Evolutionary conservation across 1,140 invertebrate species (phyloP).

Genomic region (Prorops nasuta): DNA sequence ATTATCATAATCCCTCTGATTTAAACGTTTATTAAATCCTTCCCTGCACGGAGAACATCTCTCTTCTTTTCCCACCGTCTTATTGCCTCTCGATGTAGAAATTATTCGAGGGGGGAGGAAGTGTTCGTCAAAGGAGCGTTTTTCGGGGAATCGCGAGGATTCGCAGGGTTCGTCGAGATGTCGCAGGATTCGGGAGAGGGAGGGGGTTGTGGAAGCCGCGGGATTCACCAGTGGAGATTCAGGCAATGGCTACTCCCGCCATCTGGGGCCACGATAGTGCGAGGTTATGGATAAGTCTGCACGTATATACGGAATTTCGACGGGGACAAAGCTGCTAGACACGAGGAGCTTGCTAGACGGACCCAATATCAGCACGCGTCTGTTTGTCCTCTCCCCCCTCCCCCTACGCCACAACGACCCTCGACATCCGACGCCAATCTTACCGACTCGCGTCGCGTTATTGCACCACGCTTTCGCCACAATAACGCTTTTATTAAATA

Average conservation of each 20-base stretch:
- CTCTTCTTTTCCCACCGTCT: too few species aligned
- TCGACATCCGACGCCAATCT: constrained; percentile 25
- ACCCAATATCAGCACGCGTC: constrained; percentile 31
- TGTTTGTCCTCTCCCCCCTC: background rate
- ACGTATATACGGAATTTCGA: background rate
- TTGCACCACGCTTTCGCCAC: constrained; percentile 28
- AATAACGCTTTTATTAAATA: constrained; percentile 50
- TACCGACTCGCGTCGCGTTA: constrained; percentile 23
- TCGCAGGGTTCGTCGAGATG: too few species aligned
- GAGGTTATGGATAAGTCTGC: background rate
- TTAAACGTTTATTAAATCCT: too few species aligned
- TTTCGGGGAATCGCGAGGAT: too few species aligned
- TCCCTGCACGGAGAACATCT: background rate
- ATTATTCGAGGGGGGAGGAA: too few species aligned
- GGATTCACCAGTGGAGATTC: too few species aligned
- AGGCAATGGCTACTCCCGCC: constrained; percentile 33
- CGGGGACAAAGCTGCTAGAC: too few species aligned
- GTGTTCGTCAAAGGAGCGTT: too few species aligned
- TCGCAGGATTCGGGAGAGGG: too few species aligned
- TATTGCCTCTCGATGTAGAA: too few species aligned
- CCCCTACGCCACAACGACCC: background rate
- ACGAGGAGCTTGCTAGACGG: constrained; percentile 19
- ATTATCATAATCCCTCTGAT: too few species aligned
- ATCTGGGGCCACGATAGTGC: constrained; percentile 26
- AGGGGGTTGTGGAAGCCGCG: too few species aligned